Base-by-base conservation (phyloP, 1,140 invertebrate species). In the Heliconius eleuchia region DNA sequence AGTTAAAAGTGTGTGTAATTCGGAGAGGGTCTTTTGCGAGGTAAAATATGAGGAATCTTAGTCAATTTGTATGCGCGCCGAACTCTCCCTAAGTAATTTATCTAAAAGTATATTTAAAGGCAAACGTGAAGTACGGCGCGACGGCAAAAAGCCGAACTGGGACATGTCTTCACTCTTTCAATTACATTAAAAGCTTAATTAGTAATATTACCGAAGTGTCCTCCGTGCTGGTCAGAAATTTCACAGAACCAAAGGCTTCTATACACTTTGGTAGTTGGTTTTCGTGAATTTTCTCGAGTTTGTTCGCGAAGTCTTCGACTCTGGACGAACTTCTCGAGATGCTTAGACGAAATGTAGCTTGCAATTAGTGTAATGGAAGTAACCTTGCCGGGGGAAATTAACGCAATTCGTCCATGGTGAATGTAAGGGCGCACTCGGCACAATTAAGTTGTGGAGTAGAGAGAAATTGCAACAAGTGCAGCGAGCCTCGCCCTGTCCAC, bases 141-240 rank as follows among this genome's bases (percentile, higher is more conserved):
- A 81, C 81, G 76, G 60, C 71, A 74, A 74, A 78, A 76, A 42
- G 71, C 80, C 86, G 84, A 86, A 87, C 86, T 81, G 83, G 86
- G 85, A 88, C 88, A 85, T 87, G 86, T 91, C 86, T 91, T 86
- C 82, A 87, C 85, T 89, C 83, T 89, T 92, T 91, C 88, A 94
- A 94, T 94, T 94, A 93, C 88, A 91, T 92, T 93, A 94, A 93
- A 91, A 91, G 89, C 91, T 91, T 92, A 94, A 92, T 94, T 93
- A 93, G 89, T 89, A 89, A 92, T 92, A 93, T 92, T 91, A 92
- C 85, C 84, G 81, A 91, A 92, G 87, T 89, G 83, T 89, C 88
- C 85, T 87, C 86, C 85, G 88, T 89, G 83, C 87, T 72, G 79
- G 79, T 77, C 80, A 81, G 75, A 83, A 79, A 80, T 79, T 83